These are phyloP conservation scores for Drosophila neocordata DNA, from an alignment of 1,140 invertebrate species.

Conservation along the genomic window DNA sequence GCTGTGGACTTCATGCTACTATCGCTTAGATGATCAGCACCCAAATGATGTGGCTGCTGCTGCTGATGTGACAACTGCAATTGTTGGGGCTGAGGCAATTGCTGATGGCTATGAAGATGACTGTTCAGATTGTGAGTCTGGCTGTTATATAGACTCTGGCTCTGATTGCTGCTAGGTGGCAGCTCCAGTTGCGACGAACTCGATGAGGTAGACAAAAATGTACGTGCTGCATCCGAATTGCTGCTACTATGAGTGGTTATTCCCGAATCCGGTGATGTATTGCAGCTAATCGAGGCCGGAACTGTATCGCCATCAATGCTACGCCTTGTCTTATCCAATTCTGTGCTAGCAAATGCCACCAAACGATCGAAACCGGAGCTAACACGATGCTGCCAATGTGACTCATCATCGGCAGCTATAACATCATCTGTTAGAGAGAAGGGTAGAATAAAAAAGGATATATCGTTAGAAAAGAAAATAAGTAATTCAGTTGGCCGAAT, in stretches of 20 bases:
- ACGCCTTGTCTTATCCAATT: slow-evolving; percentile 89
- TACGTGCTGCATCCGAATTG: slow-evolving; percentile 84
- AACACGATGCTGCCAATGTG: slow-evolving; percentile 92
- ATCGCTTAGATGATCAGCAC: slow-evolving; percentile 70
- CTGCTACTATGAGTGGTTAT: slow-evolving; percentile 86
- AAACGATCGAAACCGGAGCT: slow-evolving; percentile 92
- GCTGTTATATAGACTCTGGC: slow-evolving; percentile 45
- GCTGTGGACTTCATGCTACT: slow-evolving; percentile 74
- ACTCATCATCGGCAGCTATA: slow-evolving; percentile 84
- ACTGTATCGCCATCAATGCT: slow-evolving; percentile 87
- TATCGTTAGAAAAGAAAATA: slow-evolving; percentile 20
- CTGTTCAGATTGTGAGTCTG: slow-evolving; percentile 38
- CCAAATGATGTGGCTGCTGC: slow-evolving; percentile 30
- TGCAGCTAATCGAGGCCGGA: slow-evolving; percentile 84
- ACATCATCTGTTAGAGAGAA: slow-evolving; percentile 68
- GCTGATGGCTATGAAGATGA: slow-evolving; percentile 24
- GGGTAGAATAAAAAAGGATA: background rate
- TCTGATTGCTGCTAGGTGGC: slow-evolving; percentile 62
- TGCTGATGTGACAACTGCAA: slow-evolving; percentile 23
- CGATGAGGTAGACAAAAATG: slow-evolving; percentile 83
- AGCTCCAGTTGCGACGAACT: slow-evolving; percentile 78
- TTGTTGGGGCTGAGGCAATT: slow-evolving; percentile 20
- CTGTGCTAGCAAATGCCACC: slow-evolving; percentile 93
- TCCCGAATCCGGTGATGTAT: slow-evolving; percentile 89
- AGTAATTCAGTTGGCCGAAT: slow-evolving; percentile 6